Conservation (phyloP, 2,888 invertebrate genomes). For the Agrochola litura region DNA sequence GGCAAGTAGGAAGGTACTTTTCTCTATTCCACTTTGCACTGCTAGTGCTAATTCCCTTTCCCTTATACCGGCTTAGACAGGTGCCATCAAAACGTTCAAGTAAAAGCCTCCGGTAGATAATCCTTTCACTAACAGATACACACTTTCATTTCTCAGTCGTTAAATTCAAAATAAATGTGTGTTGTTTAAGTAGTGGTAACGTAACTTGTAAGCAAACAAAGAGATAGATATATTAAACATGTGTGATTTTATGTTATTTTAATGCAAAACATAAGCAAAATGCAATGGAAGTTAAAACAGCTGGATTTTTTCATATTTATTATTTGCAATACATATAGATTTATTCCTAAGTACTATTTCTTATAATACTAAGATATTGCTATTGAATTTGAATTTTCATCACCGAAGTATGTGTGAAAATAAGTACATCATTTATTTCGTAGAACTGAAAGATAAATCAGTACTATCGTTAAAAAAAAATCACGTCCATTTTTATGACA, state of each 20-base stretch:
- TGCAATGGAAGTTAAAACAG: background rate
- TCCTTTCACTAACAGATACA: slow-evolving; percentile 59
- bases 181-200: slow-evolving; percentile 16
- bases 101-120: slow-evolving; percentile 47
- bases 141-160: slow-evolving; percentile 56
- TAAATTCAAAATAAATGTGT: slow-evolving; percentile 51
- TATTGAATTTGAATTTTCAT: background rate
- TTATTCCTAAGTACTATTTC: too few relatives aligned
- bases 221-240: background rate
- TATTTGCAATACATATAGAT: too few relatives aligned
- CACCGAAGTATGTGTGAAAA: background rate
- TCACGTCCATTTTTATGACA: background rate
- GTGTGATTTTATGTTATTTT: slow-evolving; percentile 30
- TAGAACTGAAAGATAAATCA: background rate
- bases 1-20: slow-evolving; percentile 38
- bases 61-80: slow-evolving; percentile 66
- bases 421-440: background rate
- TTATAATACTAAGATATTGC: background rate
- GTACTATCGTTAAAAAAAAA: background rate
- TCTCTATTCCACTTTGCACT: slow-evolving; percentile 60
- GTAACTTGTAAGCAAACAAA: slow-evolving; percentile 23
- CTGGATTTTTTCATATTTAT: background rate
- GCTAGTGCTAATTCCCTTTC: slow-evolving; percentile 71
- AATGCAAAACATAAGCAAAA: too few relatives aligned
- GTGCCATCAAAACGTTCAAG: slow-evolving; percentile 43